These are phyloP conservation scores for Synergus laeviventris DNA, from an alignment of 2,888 invertebrate species.

Conservation along the genomic window DNA sequence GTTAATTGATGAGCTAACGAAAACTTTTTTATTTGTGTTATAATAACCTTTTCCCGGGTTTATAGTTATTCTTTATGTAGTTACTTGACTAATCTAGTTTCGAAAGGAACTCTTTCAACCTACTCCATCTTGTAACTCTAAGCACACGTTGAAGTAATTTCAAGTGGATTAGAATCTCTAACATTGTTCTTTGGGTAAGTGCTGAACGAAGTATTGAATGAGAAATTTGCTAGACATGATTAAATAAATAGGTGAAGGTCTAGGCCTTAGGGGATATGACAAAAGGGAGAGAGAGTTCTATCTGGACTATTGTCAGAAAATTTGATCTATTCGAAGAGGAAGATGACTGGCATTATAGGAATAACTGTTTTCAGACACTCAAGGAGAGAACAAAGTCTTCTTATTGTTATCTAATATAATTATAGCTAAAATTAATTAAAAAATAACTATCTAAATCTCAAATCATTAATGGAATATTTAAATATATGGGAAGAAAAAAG, in stretches of 20 bases:
- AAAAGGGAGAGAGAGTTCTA: neutral
- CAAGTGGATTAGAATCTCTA: neutral
- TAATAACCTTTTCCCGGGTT: too few species aligned
- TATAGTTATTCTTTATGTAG: neutral
- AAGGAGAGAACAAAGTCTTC: neutral
- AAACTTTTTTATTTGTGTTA: too few species aligned
- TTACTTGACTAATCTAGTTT: neutral
- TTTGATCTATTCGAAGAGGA: neutral
- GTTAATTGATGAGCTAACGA: too few species aligned
- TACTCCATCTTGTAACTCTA: too few species aligned
- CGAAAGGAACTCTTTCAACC: too few species aligned
- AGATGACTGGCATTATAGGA: neutral
- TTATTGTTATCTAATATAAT: neutral
- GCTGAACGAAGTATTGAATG: neutral
- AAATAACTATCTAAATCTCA: too few species aligned
- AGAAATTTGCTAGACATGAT: neutral
- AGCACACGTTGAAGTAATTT: too few species aligned
- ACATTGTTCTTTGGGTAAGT: neutral
- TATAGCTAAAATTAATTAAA: neutral
- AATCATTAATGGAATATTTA: too few species aligned
- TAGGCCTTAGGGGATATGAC: neutral
- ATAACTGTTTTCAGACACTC: neutral
- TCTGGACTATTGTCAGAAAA: neutral
- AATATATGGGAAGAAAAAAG: neutral
- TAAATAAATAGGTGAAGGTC: neutral